These are phyloP conservation scores for Theropithecus gelada DNA, from an alignment of 2,113 vertebrate genomes.

Conservation along the genomic window DNA sequence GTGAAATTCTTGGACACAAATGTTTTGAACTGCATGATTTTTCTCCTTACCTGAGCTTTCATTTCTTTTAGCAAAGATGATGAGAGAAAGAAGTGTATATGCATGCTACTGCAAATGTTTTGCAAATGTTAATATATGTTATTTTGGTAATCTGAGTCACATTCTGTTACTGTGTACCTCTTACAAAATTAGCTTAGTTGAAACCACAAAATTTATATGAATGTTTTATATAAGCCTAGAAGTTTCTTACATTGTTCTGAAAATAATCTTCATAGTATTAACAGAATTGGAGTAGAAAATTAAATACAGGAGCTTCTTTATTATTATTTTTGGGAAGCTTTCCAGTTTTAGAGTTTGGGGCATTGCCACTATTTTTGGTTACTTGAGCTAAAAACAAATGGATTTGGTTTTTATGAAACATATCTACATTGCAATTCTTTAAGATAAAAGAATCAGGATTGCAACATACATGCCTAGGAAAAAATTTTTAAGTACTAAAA, in stretches of 20 bases:
- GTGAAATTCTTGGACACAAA: neutral
- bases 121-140: neutral
- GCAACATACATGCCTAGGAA: neutral
- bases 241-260: neutral
- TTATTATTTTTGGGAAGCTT: neutral
- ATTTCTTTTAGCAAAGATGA: constrained; percentile 7
- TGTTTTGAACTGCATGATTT: constrained; percentile 34
- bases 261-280: constrained; percentile 8
- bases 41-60: neutral
- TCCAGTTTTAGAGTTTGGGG: neutral
- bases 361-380: neutral
- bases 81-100: constrained; percentile 13
- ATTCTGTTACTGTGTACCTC: neutral
- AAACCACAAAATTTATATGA: neutral
- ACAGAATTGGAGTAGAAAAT: constrained; percentile 7
- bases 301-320: neutral
- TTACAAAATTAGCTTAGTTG: neutral
- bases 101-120: constrained; percentile 4
- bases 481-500: too few species aligned
- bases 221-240: neutral
- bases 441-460: neutral
- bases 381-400: neutral
- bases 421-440: neutral
- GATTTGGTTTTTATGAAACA: neutral
- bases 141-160: constrained; percentile 2